Percentiles rank a stretch among this genome's conserved stretches.
Evolutionary conservation across 2,888 invertebrate genomes (phyloP).

Genomic region (Pecten maximus): DNA sequence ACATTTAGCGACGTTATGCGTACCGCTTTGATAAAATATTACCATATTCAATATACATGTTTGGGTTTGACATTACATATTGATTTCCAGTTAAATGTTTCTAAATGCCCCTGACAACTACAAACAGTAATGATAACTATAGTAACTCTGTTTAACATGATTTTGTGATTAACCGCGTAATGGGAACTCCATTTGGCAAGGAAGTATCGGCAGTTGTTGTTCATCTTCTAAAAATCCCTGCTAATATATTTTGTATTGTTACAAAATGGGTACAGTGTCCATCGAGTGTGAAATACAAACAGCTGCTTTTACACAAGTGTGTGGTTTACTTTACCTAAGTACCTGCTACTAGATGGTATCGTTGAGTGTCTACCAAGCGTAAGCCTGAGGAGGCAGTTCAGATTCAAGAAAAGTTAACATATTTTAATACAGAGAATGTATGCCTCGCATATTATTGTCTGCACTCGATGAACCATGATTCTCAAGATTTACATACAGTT

Average conservation of each 20-base stretch:
- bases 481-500: not conserved
- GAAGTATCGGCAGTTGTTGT: not conserved
- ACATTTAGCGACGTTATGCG: too few relatives aligned
- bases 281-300: not conserved
- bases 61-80: too few relatives aligned
- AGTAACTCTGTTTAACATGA: not conserved
- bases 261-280: slow-evolving; percentile 1
- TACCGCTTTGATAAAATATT: too few relatives aligned
- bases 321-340: slow-evolving; percentile 14
- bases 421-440: not conserved
- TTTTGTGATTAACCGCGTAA: not conserved
- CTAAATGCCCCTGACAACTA: not conserved
- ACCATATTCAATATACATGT: too few relatives aligned
- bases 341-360: not conserved
- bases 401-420: not conserved
- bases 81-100: not conserved
- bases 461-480: not conserved
- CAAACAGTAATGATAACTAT: not conserved
- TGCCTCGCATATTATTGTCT: not conserved
- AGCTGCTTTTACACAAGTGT: not conserved
- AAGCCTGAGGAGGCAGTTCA: not conserved
- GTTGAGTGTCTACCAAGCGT: not conserved
- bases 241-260: slow-evolving; percentile 30
- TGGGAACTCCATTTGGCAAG: not conserved
- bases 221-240: slow-evolving; percentile 28